A percentile compares a stretch with the other conserved stretches of the same genome.
phyloP scores from a whole-genome alignment of 2,888 invertebrate species.

The Calameuta idolon region DNA sequence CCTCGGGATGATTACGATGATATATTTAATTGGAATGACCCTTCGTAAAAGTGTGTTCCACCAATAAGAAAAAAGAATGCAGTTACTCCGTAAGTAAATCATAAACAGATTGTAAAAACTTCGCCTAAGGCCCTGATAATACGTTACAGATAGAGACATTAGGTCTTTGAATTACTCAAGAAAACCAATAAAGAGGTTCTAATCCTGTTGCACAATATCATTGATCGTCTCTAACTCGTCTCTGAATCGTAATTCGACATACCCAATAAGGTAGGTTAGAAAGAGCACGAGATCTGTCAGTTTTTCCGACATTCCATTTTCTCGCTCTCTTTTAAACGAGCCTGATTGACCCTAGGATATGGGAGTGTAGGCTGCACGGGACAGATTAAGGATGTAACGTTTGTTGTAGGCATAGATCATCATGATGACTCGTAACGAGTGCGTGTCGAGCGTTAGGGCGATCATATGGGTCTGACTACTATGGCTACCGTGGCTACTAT shows the following conservation, averaged over 20 bases:
- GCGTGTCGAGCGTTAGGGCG: conserved; percentile 52
- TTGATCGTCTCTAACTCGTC: not conserved
- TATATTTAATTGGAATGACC: not conserved
- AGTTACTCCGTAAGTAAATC: conserved; percentile 38
- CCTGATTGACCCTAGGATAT: not conserved
- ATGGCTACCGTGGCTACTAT: not conserved
- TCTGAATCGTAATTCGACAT: not conserved
- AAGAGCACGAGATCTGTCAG: not conserved
- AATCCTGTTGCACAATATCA: not conserved
- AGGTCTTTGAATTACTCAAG: not conserved
- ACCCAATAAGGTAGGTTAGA: not conserved
- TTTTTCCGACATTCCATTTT: not conserved
- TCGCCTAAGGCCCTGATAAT: not conserved
- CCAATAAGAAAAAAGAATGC: not conserved
- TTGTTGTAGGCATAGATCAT: conserved; percentile 58
- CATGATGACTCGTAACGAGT: conserved; percentile 56
- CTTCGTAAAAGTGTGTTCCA: not conserved
- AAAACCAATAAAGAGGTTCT: not conserved
- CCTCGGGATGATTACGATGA: not conserved
- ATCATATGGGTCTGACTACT: conserved; percentile 45
- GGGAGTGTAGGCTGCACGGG: conserved; percentile 17
- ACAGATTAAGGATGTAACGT: conserved; percentile 54
- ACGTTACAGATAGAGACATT: not conserved
- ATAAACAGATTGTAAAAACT: conserved; percentile 11
- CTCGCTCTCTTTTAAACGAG: not conserved